Evolutionary conservation across 64 coral and sea anemone species (phyloP), one percentile per base, ranked within the genome.

Genomic region (Dendrophyllia cribrosa): DNA sequence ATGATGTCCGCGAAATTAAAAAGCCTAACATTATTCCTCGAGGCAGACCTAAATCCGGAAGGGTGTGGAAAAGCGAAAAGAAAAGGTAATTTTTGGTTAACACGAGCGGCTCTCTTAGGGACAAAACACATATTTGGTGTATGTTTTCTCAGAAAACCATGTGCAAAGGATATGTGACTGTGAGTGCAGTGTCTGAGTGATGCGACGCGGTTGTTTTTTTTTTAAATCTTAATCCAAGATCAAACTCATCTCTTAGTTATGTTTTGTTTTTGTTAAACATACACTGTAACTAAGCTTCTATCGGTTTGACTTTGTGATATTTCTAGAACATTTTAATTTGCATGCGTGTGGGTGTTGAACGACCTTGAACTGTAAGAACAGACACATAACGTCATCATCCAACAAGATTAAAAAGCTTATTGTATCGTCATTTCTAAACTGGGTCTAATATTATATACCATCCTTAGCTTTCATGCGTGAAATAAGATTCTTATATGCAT

Each of bases 41-140:
- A 58, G 97, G 97, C 79, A 96, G 87, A 86, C 97, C 97, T 19
- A 99, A 99, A 77, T 99, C 97, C 84, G 97, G 97, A 84, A 78
- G 97, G 74, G 52, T 99, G 24, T 99, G 97, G 97, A 99, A 99
- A 66, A 95, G 94, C 45, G 97, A 96, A 13, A 96, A 96, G 48
- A 83, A 88, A 81, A 99, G 93, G 97, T 99, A 85, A 91, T 94
- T 85, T 20, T 71, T 63, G 7, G 10, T 78, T 23, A 24, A 34
- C 12, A 26, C 1, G 2, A 89, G 43, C 50, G 25, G 55, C 7
- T 75, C 1, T 50, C 52, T 46, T 51, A 70, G 43, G 66, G 61
- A 17, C 2, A 52, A 58, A 13, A 11, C 43, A 16, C 12, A 21
- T 70, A 20, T 21, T 50, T 17, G 15, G 19, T 62, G 20, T n/a